phyloP scores from a whole-genome alignment of 2,888 invertebrate species.

The Podotricha telesiphe region DNA sequence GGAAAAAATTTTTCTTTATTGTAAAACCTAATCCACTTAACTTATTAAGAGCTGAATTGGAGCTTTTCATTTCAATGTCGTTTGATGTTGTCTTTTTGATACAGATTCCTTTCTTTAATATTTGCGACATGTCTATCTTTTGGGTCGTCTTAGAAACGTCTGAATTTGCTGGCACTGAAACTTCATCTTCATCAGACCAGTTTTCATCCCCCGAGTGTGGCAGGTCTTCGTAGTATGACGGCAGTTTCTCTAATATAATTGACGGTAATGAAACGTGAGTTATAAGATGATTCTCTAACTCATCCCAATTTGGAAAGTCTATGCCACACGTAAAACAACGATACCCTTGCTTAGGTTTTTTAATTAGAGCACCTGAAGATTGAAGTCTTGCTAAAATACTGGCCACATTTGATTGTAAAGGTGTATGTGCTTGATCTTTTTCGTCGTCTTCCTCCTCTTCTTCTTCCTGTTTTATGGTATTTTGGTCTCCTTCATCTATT shows the following conservation, averaged over 20 bases:
- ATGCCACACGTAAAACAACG: constrained; percentile 81
- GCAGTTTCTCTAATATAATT: constrained; percentile 76
- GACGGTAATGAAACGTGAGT: constrained; percentile 83
- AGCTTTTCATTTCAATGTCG: constrained; percentile 54
- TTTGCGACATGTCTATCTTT: constrained; percentile 74
- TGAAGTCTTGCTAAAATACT: constrained; percentile 67
- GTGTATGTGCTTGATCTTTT: constrained; percentile 46
- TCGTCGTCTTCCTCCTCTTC: constrained; percentile 50
- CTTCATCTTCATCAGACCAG: constrained; percentile 76
- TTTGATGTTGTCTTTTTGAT: constrained; percentile 61
- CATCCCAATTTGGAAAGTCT: constrained; percentile 73
- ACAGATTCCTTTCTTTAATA: constrained; percentile 69
- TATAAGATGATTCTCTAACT: constrained; percentile 79
- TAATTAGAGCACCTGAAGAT: constrained; percentile 67
- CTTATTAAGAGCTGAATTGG: constrained; percentile 69
- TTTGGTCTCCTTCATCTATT: constrained; percentile 58
- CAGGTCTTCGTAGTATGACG: constrained; percentile 80
- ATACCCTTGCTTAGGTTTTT: constrained; percentile 69
- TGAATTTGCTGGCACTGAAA: constrained; percentile 51
- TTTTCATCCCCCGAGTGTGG: constrained; percentile 71
- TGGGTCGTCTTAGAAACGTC: constrained; percentile 61
- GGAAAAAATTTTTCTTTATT: constrained; percentile 70
- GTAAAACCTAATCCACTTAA: constrained; percentile 76
- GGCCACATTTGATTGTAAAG: constrained; percentile 60
- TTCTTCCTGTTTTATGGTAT: constrained; percentile 43